Percentiles rank a stretch among this genome's conserved stretches.
Conservation (phyloP, 2,113 vertebrate species). For the Rhinopomastus cyanomelas region DNA sequence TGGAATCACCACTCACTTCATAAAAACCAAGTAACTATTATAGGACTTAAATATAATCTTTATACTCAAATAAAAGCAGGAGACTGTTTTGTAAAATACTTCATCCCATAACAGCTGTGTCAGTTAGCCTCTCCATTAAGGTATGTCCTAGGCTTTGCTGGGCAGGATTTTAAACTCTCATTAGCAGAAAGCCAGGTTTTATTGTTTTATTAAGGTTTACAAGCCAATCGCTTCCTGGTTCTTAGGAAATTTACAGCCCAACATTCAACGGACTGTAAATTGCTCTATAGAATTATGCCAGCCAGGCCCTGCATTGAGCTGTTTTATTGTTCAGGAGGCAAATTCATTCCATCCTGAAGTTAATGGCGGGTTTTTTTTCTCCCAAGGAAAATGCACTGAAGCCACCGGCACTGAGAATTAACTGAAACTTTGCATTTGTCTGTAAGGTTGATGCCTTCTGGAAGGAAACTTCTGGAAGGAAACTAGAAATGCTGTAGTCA, state of each 20-base stretch:
- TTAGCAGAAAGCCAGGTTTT: not conserved
- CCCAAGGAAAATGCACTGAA: not conserved
- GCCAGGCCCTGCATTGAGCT: not conserved
- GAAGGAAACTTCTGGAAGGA: conserved; percentile 14
- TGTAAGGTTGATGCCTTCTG: not conserved
- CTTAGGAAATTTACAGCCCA: conserved; percentile 9
- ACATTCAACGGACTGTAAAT: conserved; percentile 11
- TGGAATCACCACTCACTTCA: not conserved
- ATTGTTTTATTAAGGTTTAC: conserved; percentile 27
- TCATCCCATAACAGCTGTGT: not conserved
- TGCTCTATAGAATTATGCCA: not conserved
- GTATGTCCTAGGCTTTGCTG: not conserved
- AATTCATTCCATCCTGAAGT: not conserved
- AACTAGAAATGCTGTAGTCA: not conserved
- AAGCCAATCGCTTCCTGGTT: not conserved
- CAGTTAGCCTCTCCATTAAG: not conserved
- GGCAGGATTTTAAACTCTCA: not conserved
- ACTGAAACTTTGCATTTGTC: not conserved
- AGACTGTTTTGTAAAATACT: not conserved
- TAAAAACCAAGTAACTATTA: not conserved
- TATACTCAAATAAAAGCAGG: not conserved
- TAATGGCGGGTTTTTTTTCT: not conserved
- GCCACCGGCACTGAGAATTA: not conserved
- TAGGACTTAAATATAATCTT: not conserved
- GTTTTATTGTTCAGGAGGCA: not conserved